Evolutionary conservation across 2,797 vertebrate genomes (phyloP).

Genomic region (Varecia variegata): DNA sequence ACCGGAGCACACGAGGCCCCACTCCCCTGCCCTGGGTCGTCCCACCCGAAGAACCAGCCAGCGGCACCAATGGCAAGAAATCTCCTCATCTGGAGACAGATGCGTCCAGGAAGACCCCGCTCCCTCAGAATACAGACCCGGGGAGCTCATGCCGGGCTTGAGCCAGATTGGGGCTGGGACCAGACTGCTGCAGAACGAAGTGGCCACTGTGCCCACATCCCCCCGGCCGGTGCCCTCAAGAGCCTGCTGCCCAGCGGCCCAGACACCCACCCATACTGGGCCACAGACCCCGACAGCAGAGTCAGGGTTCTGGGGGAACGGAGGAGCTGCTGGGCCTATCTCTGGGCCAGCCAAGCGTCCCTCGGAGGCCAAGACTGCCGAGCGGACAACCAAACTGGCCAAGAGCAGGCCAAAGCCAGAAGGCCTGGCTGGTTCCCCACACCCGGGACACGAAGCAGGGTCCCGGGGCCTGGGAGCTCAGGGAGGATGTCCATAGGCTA

Average conservation of each 20-base stretch:
- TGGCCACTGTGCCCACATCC: too few relatives aligned
- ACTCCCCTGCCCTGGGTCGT: background rate
- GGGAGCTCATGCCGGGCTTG: rapidly evolving
- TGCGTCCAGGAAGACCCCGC: background rate
- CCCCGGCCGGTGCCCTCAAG: too few relatives aligned
- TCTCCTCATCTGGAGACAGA: background rate
- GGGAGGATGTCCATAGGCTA: background rate
- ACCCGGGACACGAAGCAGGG: background rate
- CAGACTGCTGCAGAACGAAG: too few relatives aligned
- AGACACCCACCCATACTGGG: rapidly evolving
- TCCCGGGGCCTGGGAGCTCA: too few relatives aligned
- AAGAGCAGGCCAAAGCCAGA: background rate
- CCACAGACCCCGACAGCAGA: background rate
- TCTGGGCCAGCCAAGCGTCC: background rate
- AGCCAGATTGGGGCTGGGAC: background rate
- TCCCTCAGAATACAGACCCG: background rate
- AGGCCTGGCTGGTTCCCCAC: too few relatives aligned
- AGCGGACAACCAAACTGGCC: background rate
- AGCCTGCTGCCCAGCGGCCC: too few relatives aligned
- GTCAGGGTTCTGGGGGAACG: background rate
- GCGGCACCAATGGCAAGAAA: background rate
- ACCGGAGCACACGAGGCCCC: background rate
- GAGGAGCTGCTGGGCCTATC: rapidly evolving
- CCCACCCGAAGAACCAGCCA: background rate
- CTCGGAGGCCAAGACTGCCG: background rate